Base-by-base conservation (phyloP, 2,113 vertebrate species). In the Peromyscus californicus region DNA sequence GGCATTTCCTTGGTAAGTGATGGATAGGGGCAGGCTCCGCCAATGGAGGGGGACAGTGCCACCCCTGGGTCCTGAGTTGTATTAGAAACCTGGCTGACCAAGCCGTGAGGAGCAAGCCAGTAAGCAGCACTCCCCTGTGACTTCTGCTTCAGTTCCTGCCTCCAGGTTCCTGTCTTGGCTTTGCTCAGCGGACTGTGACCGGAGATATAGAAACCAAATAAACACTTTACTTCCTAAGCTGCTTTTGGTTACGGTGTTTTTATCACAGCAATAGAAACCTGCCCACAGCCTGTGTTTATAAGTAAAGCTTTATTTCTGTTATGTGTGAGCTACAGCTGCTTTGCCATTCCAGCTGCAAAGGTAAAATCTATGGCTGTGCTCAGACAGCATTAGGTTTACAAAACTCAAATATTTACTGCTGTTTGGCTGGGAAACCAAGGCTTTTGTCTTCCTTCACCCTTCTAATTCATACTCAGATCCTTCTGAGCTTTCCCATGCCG, bases 301-400 rank as follows among this genome's bases (percentile, higher is more conserved):
- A 89, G 89, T 48, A 75, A 95, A 88, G 84, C 84, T 94, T 95
- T 75, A 76, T 59, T 54, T 72, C 59, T 26, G 17, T 31, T 57
- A 29, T 1, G 2, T 63, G 15, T 51, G 12, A 3, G 29, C 11
- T 31, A 22, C 19, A 87, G 65, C 76, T 78, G 45, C 39, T 85
- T 88, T 88, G 7, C 9, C 4, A 2, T 9, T 1, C 16, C 9
- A 36, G 5, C 42, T 29, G 22, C 17, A 54, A 80, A 84, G 22
- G 57, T 42, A 17, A 31, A 67, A 31, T 75, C 11, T 10, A 8
- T 33, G 75, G 22, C 8, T 70, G 48, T 69, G 63, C 19, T 67
- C 74, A 88, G 80, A 54, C 54, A 0, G 36, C 8, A 7, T 15
- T 2, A 5, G 19, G 15, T 21, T 65, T 39, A 10, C 19, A 33